Percentiles rank a stretch among this genome's conserved stretches.
Conservation (phyloP, 2,888 invertebrate genomes). For the Dichetophora obliterata region DNA sequence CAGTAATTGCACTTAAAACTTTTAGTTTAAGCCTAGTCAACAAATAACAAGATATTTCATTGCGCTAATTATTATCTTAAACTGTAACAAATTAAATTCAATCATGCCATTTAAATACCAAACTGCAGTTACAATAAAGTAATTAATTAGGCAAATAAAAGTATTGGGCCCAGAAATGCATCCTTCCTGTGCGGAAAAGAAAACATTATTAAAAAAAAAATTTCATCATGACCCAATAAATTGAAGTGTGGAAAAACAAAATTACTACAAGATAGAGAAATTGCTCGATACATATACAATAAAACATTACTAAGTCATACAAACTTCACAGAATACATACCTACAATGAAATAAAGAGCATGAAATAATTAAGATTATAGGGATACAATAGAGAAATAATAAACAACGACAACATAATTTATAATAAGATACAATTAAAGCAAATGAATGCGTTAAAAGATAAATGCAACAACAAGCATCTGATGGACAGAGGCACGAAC, state of each 20-base stretch:
- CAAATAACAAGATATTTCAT: too few species aligned
- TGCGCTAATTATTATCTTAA: too few species aligned
- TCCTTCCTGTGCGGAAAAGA: background rate
- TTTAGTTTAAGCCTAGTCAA: too few species aligned
- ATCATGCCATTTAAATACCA: background rate
- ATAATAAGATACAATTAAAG: constrained; percentile 56
- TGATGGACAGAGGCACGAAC: constrained; percentile 24
- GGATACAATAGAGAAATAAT: constrained; percentile 17
- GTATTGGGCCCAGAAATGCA: background rate
- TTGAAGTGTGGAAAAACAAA: background rate
- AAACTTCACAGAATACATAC: too few species aligned
- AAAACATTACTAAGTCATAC: too few species aligned
- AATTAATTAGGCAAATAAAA: background rate
- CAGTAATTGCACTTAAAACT: too few species aligned
- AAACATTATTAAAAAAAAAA: background rate
- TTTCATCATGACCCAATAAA: background rate
- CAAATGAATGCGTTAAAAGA: constrained; percentile 49
- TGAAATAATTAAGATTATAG: constrained; percentile 34
- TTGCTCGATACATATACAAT: too few species aligned
- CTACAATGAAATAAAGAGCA: background rate
- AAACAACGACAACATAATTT: constrained; percentile 40
- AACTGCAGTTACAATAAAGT: background rate
- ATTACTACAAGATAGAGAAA: background rate
- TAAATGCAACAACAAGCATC: constrained; percentile 23
- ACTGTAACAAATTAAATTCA: background rate